These are phyloP conservation scores for Laupala kohalensis DNA, from an alignment of 1,140 invertebrate species.

Conservation along the genomic window DNA sequence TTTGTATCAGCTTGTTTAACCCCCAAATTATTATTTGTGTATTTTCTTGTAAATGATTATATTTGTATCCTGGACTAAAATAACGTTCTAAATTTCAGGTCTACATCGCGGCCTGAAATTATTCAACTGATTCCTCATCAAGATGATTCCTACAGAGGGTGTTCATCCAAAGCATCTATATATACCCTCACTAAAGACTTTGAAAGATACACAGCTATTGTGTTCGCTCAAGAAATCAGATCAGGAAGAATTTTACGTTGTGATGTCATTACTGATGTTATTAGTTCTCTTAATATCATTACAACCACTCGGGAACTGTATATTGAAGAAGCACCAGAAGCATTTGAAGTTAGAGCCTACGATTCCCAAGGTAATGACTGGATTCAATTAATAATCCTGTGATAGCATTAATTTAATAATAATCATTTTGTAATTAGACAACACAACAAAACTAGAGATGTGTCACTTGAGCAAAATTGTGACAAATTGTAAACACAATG, in stretches of 20 bases:
- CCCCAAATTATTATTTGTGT: too few relatives aligned
- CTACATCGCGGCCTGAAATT: conserved; percentile 64
- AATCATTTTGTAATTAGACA: too few relatives aligned
- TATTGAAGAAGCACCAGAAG: conserved; percentile 92
- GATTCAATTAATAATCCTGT: too few relatives aligned
- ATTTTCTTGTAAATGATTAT: too few relatives aligned
- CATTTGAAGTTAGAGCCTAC: conserved; percentile 78
- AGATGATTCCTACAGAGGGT: conserved; percentile 45
- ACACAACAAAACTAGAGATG: too few relatives aligned
- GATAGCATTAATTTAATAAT: too few relatives aligned
- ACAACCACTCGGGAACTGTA: conserved; percentile 87
- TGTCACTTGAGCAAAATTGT: too few relatives aligned
- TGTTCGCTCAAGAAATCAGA: conserved; percentile 75
- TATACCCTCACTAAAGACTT: conserved; percentile 58
- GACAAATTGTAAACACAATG: too few relatives aligned
- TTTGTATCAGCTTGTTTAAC: too few relatives aligned
- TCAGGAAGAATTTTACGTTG: conserved; percentile 54
- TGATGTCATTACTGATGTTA: conserved; percentile 27
- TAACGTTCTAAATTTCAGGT: too few relatives aligned
- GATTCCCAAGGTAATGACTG: conserved; percentile 86
- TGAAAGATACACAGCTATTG: conserved; percentile 67
- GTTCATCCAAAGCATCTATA: conserved; percentile 66
- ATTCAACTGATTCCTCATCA: conserved; percentile 60
- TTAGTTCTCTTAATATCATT: conserved; percentile 65
- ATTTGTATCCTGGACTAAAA: too few relatives aligned